Base-by-base conservation (phyloP, 2,888 invertebrate species). In the Taphrorychus bicolor region DNA sequence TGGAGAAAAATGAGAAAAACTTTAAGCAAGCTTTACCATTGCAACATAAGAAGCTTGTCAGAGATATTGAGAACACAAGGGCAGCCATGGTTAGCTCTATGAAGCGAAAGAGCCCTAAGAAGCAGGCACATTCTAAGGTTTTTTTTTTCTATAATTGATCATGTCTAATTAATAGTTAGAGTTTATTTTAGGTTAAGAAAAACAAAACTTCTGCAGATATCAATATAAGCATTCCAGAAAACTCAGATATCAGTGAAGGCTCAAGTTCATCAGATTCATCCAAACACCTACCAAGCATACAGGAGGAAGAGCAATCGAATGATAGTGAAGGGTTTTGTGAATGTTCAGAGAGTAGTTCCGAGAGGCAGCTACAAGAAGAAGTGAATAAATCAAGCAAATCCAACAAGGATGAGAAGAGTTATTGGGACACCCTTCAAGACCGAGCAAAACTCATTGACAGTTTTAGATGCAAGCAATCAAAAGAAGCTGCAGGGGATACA, bases 51-150 rank as follows among this genome's bases (percentile, higher is more conserved):
- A 79, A 78, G 59, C 59, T 78, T 23, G 80, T 80, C 17, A 77
- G 85, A 68, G 82, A 84, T 64, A 73, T 83, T 14, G 86, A 86
- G 77, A 82, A 85, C 75, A 70, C 80, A 2, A 76, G 85, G 59
- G 80, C 85, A 4, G 73, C 78, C 5, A 77, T 84, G 78, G 70
- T 75, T 2, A 58, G 57, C 17, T 21, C 58, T 14, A 53, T 69
- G 52, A 51, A 53, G 19, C 62, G 70, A 21, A 70, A 63, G 22
- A 52, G 49, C 1, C 14, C 54, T 22, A 56, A 56, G 22, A 45
- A 48, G 23, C 21, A 45, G 22, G 59, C 3, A 16, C 24, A 9
- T 11, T 17, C 32, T n/a, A 54, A 51, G n/a, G 18, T 45, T 11
- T 14, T 14, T 14, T 16, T 17, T 45, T 45, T 7, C 14, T 24